These are phyloP conservation scores for Trichonephila clavata DNA, from an alignment of 1,140 invertebrate genomes.

Conservation along the genomic window DNA sequence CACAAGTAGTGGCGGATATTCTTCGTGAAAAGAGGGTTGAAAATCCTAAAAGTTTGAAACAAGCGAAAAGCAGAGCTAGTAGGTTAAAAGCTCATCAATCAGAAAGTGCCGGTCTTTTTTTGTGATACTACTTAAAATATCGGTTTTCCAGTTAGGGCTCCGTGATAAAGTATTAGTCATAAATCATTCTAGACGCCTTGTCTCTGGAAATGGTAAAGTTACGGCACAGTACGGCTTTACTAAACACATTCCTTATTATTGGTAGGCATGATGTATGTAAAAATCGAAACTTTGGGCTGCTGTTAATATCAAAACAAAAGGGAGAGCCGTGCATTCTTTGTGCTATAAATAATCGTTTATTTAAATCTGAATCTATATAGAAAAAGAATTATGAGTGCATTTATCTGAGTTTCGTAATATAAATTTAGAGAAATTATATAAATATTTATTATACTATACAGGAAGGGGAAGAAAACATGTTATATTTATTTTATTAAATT, in stretches of 20 bases:
- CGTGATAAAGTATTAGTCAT: slow-evolving; percentile 73
- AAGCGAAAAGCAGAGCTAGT: slow-evolving; percentile 62
- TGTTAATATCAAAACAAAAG: slow-evolving; percentile 53
- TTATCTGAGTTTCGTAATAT: not conserved
- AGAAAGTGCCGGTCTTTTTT: slow-evolving; percentile 3
- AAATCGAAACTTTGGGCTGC: slow-evolving; percentile 57
- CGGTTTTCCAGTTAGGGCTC: slow-evolving; percentile 72
- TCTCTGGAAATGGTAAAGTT: slow-evolving; percentile 67
- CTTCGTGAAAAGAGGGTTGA: slow-evolving; percentile 20
- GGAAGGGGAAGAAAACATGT: too few relatives aligned
- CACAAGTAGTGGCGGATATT: not conserved
- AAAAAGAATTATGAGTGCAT: not conserved
- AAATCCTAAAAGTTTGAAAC: slow-evolving; percentile 68
- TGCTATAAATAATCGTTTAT: slow-evolving; percentile 43
- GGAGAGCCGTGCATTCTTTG: not conserved
- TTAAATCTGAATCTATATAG: not conserved
- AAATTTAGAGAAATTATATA: not conserved
- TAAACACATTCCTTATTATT: slow-evolving; percentile 54
- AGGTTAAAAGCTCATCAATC: slow-evolving; percentile 74
- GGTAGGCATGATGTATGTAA: slow-evolving; percentile 64
- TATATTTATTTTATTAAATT: too few relatives aligned
- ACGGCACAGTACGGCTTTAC: slow-evolving; percentile 41
- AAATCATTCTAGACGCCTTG: slow-evolving; percentile 65
- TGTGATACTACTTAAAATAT: slow-evolving; percentile 72
- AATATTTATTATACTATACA: not conserved